Conservation (phyloP, 2,888 invertebrate species). For the Athalia circularis region DNA sequence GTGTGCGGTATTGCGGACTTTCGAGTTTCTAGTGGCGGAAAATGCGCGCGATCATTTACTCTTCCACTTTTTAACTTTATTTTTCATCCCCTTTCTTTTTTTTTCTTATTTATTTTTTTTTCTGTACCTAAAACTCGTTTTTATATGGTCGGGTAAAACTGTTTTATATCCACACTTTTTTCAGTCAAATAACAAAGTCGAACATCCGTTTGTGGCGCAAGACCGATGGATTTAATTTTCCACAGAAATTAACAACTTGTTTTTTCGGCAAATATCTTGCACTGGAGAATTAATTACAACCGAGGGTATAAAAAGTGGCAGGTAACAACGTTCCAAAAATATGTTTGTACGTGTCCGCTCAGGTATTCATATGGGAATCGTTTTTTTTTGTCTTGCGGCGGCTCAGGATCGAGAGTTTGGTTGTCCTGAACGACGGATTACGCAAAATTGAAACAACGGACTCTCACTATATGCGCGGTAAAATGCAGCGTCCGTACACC, state of each 20-base stretch:
- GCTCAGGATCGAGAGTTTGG: constrained; percentile 10
- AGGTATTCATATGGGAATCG: neutral
- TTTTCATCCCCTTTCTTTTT: neutral
- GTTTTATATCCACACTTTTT: constrained; percentile 21
- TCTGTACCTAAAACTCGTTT: neutral
- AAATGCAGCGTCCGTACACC: constrained; percentile 49
- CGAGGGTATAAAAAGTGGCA: no score
- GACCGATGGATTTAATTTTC: no score
- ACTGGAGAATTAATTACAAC: no score
- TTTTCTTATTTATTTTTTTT: neutral
- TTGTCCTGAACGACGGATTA: constrained; percentile 66
- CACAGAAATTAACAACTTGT: no score
- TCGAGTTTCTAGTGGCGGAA: constrained; percentile 22
- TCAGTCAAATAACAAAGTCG: neutral
- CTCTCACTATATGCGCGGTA: constrained; percentile 31
- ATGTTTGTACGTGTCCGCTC: no score
- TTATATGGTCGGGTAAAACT: neutral
- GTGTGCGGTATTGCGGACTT: constrained; percentile 17
- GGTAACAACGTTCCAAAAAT: no score
- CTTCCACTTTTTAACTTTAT: neutral
- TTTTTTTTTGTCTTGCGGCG: neutral
- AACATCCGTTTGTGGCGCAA: no score
- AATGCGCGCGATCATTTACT: constrained; percentile 31
- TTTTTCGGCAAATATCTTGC: no score
- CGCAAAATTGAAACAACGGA: constrained; percentile 56